A percentile compares a stretch with the other conserved stretches of the same genome.
Conservation (phyloP, 2,888 invertebrate species). For the Lasioglossum pauxillum region DNA sequence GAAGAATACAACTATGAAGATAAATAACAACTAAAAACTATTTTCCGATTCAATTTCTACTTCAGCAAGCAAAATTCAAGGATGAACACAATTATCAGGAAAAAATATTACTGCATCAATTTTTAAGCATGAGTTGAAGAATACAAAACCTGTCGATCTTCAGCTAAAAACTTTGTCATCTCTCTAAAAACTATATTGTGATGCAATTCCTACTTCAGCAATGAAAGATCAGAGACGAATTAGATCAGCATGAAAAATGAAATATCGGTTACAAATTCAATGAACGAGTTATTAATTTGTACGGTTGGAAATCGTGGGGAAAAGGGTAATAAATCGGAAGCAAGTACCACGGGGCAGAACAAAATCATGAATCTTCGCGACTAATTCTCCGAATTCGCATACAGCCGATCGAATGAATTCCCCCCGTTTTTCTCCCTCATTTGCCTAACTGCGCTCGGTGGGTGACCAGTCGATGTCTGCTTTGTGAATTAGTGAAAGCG, state of each 20-base stretch:
- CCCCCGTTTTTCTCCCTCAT: conserved; percentile 9
- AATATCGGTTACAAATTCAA: background rate
- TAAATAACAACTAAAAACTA: too few relatives aligned
- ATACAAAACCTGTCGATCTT: too few relatives aligned
- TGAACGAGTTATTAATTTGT: background rate
- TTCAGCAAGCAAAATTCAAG: too few relatives aligned
- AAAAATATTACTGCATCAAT: too few relatives aligned
- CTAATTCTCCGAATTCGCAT: conserved; percentile 34
- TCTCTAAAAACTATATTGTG: too few relatives aligned
- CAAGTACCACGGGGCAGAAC: background rate
- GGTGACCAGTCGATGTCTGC: conserved; percentile 41
- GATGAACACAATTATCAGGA: too few relatives aligned
- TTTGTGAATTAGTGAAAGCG: conserved; percentile 76
- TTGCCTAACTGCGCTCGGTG: conserved; percentile 35
- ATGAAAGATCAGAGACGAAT: background rate
- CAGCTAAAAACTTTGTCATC: too few relatives aligned
- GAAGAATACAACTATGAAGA: too few relatives aligned
- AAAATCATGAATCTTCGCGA: conserved; percentile 23
- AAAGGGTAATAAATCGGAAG: background rate
- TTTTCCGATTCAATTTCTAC: too few relatives aligned
- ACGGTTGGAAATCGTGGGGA: background rate
- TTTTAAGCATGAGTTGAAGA: too few relatives aligned
- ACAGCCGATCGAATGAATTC: conserved; percentile 43
- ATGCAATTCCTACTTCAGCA: background rate
- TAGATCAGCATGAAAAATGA: background rate